Base-by-base conservation (phyloP, 2,113 vertebrate genomes). In the Microcebus tavaratra region DNA sequence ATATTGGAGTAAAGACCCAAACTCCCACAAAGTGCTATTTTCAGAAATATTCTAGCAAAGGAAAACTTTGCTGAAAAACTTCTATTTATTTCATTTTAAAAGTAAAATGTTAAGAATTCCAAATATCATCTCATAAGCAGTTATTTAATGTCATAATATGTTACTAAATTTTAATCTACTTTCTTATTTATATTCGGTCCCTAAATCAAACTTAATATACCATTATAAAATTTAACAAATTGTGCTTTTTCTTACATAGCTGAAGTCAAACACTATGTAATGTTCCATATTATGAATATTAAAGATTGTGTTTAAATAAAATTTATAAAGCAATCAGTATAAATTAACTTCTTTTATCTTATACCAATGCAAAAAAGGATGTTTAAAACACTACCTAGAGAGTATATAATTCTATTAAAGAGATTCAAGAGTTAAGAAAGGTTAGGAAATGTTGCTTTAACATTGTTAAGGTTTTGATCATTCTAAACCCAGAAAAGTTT, bases 401-500 rank as follows among this genome's bases (percentile, higher is more conserved):
- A 93, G 75, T 88, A 94, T 67, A 75, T 61, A 75, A 92, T 94
- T 50, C 50, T 87, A 75, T 73, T 82, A 89, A 91, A 94, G 90
- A 81, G 70, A 97, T 96, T 95, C 48, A 95, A 91, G 50, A 88
- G 63, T 84, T n/a, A 97, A 92, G 68, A 90, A 84, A 93, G 88
- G 75, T 53, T 96, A 55, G 80, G 87, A 93, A 96, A 55, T 42
- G 15, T 50, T 91, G 84, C 39, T 81, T 68, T 90, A 68, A 96
- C 27, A 88, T n/a, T 97, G 73, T 68, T 81, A 84, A 97, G 91
- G n/a, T 97, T 97, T 92, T 90, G 83, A 97, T 97, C 89, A 97
- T 90, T 95, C 97, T 96, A 97, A 98, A 98, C 59, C 87, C 72
- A 92, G 97, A 96, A 97, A 98, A 97, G 90, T 97, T 97, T 97